phyloP scores from a whole-genome alignment of 2,113 vertebrate genomes.

The Gnathochromis pfefferi region DNA sequence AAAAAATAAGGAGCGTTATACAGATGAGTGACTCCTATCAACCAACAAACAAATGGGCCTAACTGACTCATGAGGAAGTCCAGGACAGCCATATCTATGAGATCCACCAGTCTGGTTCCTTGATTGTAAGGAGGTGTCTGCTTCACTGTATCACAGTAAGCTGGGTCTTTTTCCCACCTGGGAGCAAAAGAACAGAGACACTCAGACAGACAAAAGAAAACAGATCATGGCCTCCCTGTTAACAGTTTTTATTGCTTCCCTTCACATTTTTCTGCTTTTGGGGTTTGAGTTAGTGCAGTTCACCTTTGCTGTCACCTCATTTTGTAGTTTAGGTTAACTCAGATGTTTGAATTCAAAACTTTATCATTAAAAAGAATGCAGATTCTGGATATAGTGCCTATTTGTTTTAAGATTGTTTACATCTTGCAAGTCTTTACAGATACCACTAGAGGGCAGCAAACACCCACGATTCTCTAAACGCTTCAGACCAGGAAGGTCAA shows the following conservation, averaged over 20 bases:
- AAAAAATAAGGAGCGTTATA: background rate
- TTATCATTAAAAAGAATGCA: background rate
- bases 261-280: background rate
- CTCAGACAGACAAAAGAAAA: background rate
- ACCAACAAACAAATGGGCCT: accelerated
- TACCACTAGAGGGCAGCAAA: background rate
- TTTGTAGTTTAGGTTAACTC: background rate
- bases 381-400: background rate
- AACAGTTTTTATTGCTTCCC: background rate
- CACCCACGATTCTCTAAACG: background rate
- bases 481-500: background rate
- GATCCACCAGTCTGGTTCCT: constrained; percentile 82
- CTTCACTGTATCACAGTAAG: constrained; percentile 92
- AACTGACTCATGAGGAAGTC: constrained; percentile 96
- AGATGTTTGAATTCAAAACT: background rate
- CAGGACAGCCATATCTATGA: constrained; percentile 95
- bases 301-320: background rate
- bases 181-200: background rate
- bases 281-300: background rate
- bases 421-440: background rate
- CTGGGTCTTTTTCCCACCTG: constrained; percentile 92
- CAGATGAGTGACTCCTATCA: background rate
- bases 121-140: constrained; percentile 86
- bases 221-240: background rate
- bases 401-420: background rate